phyloP scores from a whole-genome alignment of 2,888 invertebrate genomes.

The Platycnemis pennipes region DNA sequence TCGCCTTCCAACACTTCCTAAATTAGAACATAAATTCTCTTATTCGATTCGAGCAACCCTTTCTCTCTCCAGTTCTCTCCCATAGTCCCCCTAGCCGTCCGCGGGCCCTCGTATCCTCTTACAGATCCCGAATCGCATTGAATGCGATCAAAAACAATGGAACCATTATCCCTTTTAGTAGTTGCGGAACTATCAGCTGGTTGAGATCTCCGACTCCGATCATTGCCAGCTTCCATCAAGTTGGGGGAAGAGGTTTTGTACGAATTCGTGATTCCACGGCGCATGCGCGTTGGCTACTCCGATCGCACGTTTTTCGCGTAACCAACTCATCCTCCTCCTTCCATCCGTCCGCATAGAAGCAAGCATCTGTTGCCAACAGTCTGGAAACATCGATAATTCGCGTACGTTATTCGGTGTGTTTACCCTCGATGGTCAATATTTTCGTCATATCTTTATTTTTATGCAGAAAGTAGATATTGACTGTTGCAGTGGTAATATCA shows the following conservation, averaged over 20 bases:
- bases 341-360: background rate
- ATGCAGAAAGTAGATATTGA: no score
- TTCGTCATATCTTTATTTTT: no score
- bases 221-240: slow-evolving; percentile 37
- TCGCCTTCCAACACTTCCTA: slow-evolving; percentile 19
- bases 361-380: background rate
- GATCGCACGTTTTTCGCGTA: slow-evolving; percentile 7
- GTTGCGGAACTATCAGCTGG: slow-evolving; percentile 47
- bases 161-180: slow-evolving; percentile 65
- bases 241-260: slow-evolving; percentile 3
- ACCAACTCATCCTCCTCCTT: background rate
- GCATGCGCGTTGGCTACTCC: slow-evolving; percentile 29
- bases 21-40: slow-evolving; percentile 42
- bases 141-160: slow-evolving; percentile 62
- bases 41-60: slow-evolving; percentile 38
- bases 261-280: slow-evolving; percentile 57
- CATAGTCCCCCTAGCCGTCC: background rate
- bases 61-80: no score
- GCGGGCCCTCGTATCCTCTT: slow-evolving; percentile 50
- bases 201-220: slow-evolving; percentile 28
- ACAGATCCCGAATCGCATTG: slow-evolving; percentile 45
- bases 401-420: no score
- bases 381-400: background rate
- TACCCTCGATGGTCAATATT: background rate
- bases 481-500: no score